Base-by-base conservation (phyloP, 2,113 vertebrate species). In the Suricata suricatta region DNA sequence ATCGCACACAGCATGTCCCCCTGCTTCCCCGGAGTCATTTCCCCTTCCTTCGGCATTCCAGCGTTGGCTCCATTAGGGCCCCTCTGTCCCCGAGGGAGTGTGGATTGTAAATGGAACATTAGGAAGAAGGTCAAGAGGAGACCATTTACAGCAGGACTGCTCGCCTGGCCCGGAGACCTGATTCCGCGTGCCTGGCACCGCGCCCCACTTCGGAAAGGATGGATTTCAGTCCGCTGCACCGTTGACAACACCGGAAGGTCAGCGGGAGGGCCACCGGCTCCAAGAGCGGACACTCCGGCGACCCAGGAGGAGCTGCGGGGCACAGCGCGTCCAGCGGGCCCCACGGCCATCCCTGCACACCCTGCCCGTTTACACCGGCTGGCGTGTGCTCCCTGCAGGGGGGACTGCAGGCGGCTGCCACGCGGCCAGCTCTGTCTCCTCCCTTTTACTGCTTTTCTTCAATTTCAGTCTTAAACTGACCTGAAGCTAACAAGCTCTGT, bases 401-500 rank as follows among this genome's bases (percentile, higher is more conserved):
- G 19, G 41, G 33, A 5, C 1, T 0, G 0, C 1, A 0, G 31
- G 47, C 23, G 2, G 12, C 23, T 19, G 19, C 21, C 29, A 13
- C 1, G 5, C 0, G 11, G 25, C 2, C 25, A 13, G 63, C 77
- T 68, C 6, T 27, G 54, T 21, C 44, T n/a, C 19, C 4, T 7
- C 69, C 57, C 72, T 77, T 35, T 17, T 44, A 14, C 8, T 10
- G 29, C 23, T 6, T 38, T 47, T 47, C 72, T 52, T 23, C 0
- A 21, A 50, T 66, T 35, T 35, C 5, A 6, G 76, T 60, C 68
- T 82, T 57, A n/a, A 63, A 54, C 8, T 11, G 63, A 57, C 13
- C 21, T 10, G 11, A 83, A 13, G 35, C 38, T 1, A 29, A 69
- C 9, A 13, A 63, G 11, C 64, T 41, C 17, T 80, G 4, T 11